Evolutionary conservation across 2,888 invertebrate genomes (phyloP).

Genomic region (Pristionchus japonicus): DNA sequence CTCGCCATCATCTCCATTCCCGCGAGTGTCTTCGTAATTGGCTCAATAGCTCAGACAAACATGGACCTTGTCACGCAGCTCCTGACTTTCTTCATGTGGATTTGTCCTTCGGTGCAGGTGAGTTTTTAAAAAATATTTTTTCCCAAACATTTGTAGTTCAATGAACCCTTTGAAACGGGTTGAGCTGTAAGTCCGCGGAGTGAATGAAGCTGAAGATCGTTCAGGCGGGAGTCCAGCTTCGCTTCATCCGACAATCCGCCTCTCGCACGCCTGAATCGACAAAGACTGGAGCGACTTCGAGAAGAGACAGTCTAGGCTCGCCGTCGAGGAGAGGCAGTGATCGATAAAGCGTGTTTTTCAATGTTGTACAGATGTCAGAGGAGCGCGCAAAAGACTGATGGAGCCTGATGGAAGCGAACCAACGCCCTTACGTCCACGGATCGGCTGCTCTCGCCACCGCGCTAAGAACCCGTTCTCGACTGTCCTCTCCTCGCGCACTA

Average conservation of each 20-base stretch:
- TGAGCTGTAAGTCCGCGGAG: too few relatives aligned
- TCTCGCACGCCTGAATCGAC: not conserved
- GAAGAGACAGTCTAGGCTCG: not conserved
- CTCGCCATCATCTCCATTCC: conserved; percentile 1
- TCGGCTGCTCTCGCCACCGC: too few relatives aligned
- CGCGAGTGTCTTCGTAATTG: not conserved
- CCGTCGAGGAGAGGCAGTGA: not conserved
- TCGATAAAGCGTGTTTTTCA: not conserved
- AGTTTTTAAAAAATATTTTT: not conserved
- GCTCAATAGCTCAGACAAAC: not conserved
- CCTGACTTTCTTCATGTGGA: not conserved
- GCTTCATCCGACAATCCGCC: not conserved
- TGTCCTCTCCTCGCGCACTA: too few relatives aligned
- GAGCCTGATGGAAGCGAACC: too few relatives aligned
- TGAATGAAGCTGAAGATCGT: too few relatives aligned
- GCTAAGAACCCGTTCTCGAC: too few relatives aligned
- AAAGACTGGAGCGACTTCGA: not conserved
- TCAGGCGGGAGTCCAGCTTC: conserved; percentile 19
- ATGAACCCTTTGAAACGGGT: too few relatives aligned
- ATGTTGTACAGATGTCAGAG: too few relatives aligned
- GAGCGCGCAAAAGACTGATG: too few relatives aligned
- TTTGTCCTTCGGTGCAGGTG: not conserved
- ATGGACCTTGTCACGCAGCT: not conserved
- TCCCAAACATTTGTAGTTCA: too few relatives aligned
- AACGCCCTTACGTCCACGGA: too few relatives aligned